phyloP scores from a whole-genome alignment of 2,888 invertebrate species.

The Neria commutata region DNA sequence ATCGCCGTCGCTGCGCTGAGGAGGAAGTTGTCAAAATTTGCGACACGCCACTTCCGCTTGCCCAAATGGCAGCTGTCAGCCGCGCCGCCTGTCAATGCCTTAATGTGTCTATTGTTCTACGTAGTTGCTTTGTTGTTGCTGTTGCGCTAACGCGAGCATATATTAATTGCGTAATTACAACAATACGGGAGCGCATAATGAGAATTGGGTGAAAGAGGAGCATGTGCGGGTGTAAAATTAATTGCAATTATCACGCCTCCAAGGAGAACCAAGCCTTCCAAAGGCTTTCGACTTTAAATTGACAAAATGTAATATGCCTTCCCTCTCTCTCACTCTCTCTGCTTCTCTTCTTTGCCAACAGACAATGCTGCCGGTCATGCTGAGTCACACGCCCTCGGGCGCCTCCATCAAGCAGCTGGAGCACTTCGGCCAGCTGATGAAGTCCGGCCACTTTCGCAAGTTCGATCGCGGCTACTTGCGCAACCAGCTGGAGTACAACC shows the following conservation, averaged over 20 bases:
- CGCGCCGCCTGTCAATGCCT: conserved; percentile 17
- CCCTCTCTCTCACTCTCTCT: background rate
- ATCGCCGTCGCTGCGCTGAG: background rate
- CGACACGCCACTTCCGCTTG: conserved; percentile 9
- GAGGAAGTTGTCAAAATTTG: conserved; percentile 23
- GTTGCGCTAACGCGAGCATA: background rate
- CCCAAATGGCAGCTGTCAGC: conserved; percentile 13
- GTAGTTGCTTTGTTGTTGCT: background rate
- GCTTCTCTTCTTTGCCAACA: conserved; percentile 36
- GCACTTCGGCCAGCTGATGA: conserved; percentile 62
- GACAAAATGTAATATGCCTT: too few species aligned
- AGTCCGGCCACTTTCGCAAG: conserved; percentile 61
- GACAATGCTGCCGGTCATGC: conserved; percentile 62
- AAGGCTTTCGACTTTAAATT: background rate
- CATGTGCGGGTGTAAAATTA: background rate
- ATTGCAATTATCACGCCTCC: background rate
- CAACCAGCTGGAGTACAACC: conserved; percentile 64
- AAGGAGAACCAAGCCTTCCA: background rate
- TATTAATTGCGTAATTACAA: background rate
- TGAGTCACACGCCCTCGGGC: conserved; percentile 62
- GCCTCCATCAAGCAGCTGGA: conserved; percentile 61
- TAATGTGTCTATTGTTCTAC: conserved; percentile 11
- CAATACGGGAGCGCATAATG: background rate
- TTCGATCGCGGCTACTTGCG: conserved; percentile 61
- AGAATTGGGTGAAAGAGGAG: background rate